These are phyloP conservation scores for Malurus leucopterus DNA, from an alignment of 2,797 vertebrate species.

Conservation along the genomic window DNA sequence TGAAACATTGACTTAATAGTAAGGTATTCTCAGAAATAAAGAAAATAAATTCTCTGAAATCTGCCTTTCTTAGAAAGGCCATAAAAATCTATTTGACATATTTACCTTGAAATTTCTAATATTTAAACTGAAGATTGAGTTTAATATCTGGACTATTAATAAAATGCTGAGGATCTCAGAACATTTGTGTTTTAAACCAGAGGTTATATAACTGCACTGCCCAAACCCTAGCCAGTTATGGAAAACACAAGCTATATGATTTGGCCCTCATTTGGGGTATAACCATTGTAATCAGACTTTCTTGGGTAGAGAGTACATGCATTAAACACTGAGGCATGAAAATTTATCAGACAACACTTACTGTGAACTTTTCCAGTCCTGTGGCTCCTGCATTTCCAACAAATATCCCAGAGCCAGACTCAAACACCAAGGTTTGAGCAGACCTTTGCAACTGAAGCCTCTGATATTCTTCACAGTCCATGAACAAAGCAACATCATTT, in stretches of 20 bases:
- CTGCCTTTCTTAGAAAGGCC: background rate
- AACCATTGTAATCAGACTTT: background rate
- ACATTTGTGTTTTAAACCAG: background rate
- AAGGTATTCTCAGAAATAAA: background rate
- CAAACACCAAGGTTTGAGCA: constrained; percentile 76
- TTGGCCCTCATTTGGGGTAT: background rate
- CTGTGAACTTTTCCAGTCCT: constrained; percentile 85
- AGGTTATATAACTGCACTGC: background rate
- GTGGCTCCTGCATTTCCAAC: constrained; percentile 91
- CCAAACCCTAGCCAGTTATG: background rate
- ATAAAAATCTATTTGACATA: background rate
- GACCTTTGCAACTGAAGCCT: constrained; percentile 78
- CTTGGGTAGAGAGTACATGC: background rate
- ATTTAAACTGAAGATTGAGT: background rate
- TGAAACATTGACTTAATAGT: background rate
- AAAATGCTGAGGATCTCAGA: background rate
- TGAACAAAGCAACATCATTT: constrained; percentile 79
- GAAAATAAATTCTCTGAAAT: background rate
- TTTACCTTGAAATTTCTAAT: background rate
- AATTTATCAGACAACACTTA: constrained; percentile 70
- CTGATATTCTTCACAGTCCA: constrained; percentile 92
- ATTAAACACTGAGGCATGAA: background rate
- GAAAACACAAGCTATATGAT: background rate
- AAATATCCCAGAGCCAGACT: constrained; percentile 90
- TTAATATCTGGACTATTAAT: background rate